phyloP scores from a whole-genome alignment of 2,888 invertebrate genomes.

The Colostygia pectinataria region DNA sequence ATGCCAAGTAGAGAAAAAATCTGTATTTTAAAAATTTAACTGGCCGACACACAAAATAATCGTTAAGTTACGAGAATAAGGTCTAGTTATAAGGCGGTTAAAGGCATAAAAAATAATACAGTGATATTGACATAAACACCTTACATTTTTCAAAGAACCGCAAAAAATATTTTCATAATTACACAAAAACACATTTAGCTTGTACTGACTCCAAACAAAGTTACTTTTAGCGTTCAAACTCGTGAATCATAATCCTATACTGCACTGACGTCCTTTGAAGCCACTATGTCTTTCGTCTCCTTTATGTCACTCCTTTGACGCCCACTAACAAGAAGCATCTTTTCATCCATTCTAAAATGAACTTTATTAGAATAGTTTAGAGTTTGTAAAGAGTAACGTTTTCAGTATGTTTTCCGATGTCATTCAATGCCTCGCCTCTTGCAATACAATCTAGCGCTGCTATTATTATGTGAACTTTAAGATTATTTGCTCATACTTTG shows the following conservation, averaged over 20 bases:
- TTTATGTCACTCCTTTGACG: constrained; percentile 53
- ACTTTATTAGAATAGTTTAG: constrained; percentile 5
- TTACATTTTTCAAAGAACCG: too few species aligned
- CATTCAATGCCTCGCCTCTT: constrained; percentile 41
- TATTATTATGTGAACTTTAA: constrained; percentile 1
- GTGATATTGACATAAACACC: too few species aligned
- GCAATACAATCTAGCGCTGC: constrained; percentile 22
- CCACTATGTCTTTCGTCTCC: constrained; percentile 44
- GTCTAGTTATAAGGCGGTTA: too few species aligned
- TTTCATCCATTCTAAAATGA: constrained; percentile 13
- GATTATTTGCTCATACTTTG: not conserved
- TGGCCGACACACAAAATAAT: too few species aligned
- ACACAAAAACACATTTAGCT: not conserved
- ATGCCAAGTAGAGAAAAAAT: too few species aligned
- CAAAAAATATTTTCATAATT: not conserved
- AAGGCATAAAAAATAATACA: not conserved
- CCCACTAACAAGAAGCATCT: constrained; percentile 37
- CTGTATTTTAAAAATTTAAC: too few species aligned
- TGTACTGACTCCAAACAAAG: constrained; percentile 26
- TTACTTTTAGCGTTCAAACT: constrained; percentile 30
- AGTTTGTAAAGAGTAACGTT: constrained; percentile 6
- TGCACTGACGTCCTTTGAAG: constrained; percentile 51
- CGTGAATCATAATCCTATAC: constrained; percentile 47
- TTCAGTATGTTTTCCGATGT: constrained; percentile 31
- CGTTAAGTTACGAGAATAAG: too few species aligned